Evolutionary conservation across 2,888 invertebrate species (phyloP).

Genomic region (Cylloceria caligata): DNA sequence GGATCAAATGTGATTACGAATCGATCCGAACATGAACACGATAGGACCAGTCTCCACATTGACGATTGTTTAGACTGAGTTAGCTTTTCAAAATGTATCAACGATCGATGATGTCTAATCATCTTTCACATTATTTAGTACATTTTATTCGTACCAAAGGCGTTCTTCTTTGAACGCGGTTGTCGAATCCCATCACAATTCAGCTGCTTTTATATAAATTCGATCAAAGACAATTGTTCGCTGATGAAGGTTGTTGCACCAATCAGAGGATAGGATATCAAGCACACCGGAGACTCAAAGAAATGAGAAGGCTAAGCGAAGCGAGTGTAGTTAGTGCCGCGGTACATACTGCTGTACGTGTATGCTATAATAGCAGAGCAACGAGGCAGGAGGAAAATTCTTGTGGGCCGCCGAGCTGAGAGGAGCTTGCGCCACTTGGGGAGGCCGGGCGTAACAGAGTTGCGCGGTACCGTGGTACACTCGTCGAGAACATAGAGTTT

Average conservation of each 20-base stretch:
- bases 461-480: slow-evolving; percentile 63
- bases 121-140: no score
- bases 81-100: no score
- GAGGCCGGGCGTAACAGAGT: slow-evolving; percentile 63
- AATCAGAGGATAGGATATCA: slow-evolving; percentile 2
- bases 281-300: neutral
- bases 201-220: neutral
- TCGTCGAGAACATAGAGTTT: slow-evolving; percentile 43
- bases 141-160: neutral
- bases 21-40: no score
- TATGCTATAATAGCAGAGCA: slow-evolving; percentile 21
- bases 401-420: slow-evolving; percentile 60
- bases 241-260: neutral
- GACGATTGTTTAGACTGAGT: no score
- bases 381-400: slow-evolving; percentile 39
- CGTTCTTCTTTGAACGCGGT: neutral
- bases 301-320: neutral
- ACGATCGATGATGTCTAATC: no score
- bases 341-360: neutral
- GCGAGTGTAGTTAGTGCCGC: slow-evolving; percentile 8
- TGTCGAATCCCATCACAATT: neutral
- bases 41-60: no score
- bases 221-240: slow-evolving; percentile 6
- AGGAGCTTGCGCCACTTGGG: slow-evolving; percentile 70
- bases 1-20: no score